Evolutionary conservation across 1,140 invertebrate species (phyloP).

Genomic region (Penaeus vannamei): DNA sequence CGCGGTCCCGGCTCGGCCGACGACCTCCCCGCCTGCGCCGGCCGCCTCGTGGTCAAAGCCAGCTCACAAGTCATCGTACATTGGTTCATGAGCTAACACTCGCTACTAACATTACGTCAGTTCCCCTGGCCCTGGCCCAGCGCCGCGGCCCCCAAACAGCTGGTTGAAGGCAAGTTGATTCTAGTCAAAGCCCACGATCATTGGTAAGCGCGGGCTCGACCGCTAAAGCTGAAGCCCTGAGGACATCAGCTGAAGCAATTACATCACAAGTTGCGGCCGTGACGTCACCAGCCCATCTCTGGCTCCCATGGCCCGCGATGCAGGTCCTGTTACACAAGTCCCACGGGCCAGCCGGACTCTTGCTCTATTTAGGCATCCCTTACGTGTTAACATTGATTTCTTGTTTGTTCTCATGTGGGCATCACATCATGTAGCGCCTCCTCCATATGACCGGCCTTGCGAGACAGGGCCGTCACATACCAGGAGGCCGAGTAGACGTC

Average conservation of each 20-base stretch:
- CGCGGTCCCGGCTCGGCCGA: neutral
- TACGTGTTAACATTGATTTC: too few relatives aligned
- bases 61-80: neutral
- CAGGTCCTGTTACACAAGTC: neutral
- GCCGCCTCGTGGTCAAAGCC: neutral
- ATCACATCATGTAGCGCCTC: too few relatives aligned
- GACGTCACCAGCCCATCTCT: slow-evolving; percentile 27
- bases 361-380: neutral
- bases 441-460: too few relatives aligned
- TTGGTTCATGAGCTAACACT: slow-evolving; percentile 27
- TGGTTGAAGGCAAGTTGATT: slow-evolving; percentile 25
- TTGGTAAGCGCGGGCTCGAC: slow-evolving; percentile 33
- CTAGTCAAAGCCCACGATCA: slow-evolving; percentile 4
- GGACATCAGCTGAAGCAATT: slow-evolving; percentile 56
- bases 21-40: neutral
- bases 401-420: too few relatives aligned
- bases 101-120: slow-evolving; percentile 35
- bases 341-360: slow-evolving; percentile 5
- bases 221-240: slow-evolving; percentile 53
- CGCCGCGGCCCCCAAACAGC: slow-evolving; percentile 26
- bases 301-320: slow-evolving; percentile 17
- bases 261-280: slow-evolving; percentile 41
- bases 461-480: too few relatives aligned
- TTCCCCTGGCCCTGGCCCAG: slow-evolving; percentile 9
- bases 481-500: too few relatives aligned